These are phyloP conservation scores for Papilio demoleus DNA, from an alignment of 2,888 invertebrate genomes.

Conservation along the genomic window DNA sequence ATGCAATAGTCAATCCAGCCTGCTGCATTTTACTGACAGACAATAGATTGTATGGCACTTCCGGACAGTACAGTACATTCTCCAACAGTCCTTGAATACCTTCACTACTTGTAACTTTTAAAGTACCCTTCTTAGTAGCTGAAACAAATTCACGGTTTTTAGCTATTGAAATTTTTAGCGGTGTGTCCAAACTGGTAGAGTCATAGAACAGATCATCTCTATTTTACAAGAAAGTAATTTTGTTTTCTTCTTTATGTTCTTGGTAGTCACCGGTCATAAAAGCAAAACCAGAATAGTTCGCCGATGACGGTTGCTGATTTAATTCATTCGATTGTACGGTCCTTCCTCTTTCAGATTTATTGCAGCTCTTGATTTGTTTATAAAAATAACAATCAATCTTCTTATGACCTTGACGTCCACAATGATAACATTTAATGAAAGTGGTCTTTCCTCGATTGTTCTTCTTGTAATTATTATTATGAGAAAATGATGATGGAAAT, in stretches of 20 bases:
- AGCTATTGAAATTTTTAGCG: conserved; percentile 5
- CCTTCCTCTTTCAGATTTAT: too few relatives aligned
- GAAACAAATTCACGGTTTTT: not conserved
- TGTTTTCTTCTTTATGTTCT: too few relatives aligned
- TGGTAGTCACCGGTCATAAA: too few relatives aligned
- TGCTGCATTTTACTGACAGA: not conserved
- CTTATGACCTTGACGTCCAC: conserved; percentile 12
- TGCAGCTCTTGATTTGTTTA: not conserved
- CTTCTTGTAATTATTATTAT: conserved; percentile 2
- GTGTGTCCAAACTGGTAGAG: too few relatives aligned
- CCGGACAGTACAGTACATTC: not conserved
- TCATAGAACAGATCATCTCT: too few relatives aligned
- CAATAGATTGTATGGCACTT: too few relatives aligned
- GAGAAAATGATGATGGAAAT: too few relatives aligned
- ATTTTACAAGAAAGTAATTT: not conserved
- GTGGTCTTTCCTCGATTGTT: conserved; percentile 10
- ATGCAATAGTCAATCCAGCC: not conserved
- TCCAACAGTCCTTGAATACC: not conserved
- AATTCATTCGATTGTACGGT: conserved; percentile 4
- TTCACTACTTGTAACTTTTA: too few relatives aligned
- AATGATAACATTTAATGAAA: conserved; percentile 2
- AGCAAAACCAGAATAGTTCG: conserved; percentile 1
- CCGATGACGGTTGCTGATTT: not conserved
- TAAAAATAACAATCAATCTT: conserved; percentile 7
- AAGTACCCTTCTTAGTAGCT: too few relatives aligned